phyloP scores from a whole-genome alignment of 37 sponge, comb jelly and placozoan species.

The Halisarca cf. caerulea region DNA sequence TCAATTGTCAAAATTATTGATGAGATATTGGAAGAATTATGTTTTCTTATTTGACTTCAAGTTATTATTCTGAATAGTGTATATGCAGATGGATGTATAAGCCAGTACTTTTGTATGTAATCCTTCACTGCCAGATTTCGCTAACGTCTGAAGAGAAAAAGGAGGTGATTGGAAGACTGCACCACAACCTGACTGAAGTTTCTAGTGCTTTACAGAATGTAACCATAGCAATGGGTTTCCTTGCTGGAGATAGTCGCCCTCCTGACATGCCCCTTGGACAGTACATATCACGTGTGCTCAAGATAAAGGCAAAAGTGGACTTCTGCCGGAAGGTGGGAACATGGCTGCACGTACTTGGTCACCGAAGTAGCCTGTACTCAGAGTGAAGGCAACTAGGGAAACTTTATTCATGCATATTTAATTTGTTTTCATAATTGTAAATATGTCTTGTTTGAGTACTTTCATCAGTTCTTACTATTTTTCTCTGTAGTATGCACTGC shows the following conservation, averaged over 20 bases:
- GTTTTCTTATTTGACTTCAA: no score
- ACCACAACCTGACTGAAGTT: slow-evolving; percentile 24
- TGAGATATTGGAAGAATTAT: no score
- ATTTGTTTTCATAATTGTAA: background rate
- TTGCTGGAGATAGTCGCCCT: slow-evolving; percentile 52
- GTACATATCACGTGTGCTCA: slow-evolving; percentile 48
- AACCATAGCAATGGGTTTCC: slow-evolving; percentile 65
- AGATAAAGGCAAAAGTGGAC: slow-evolving; percentile 23
- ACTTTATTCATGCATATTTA: no score
- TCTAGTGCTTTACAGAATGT: slow-evolving; percentile 53
- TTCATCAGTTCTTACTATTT: no score
- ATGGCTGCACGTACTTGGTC: no score
- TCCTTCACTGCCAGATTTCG: no score
- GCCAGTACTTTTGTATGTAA: no score
- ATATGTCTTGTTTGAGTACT: background rate
- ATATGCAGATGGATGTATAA: no score
- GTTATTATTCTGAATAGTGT: no score
- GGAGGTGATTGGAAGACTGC: slow-evolving; percentile 49
- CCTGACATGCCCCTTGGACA: slow-evolving; percentile 33
- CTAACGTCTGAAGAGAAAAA: slow-evolving; percentile 37
- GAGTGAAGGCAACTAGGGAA: no score
- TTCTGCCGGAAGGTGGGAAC: slow-evolving; percentile 48
- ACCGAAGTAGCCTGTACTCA: no score
- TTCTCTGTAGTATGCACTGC: slow-evolving; percentile 29
- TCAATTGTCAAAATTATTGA: no score